These are phyloP conservation scores for Gambusia affinis DNA, from an alignment of 2,113 vertebrate species.

Conservation along the genomic window DNA sequence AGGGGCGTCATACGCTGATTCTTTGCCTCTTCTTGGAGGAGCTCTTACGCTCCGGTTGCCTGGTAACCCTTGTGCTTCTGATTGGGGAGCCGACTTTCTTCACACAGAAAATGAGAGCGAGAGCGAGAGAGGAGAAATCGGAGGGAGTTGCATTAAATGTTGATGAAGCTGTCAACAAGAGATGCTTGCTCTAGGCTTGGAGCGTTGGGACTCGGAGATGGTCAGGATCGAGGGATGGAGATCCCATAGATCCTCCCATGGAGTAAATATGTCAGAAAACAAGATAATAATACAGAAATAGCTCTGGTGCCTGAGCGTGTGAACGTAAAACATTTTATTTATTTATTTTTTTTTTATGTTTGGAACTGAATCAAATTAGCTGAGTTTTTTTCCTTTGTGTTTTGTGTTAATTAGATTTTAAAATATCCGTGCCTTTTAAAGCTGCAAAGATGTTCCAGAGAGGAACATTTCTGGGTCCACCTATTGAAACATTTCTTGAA, in stretches of 20 bases:
- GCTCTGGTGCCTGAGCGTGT: not conserved
- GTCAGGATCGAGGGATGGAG: slow-evolving; percentile 23
- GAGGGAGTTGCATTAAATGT: slow-evolving; percentile 50
- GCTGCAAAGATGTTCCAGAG: no score
- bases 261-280: not conserved
- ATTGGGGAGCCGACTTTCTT: slow-evolving; percentile 50
- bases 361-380: no score
- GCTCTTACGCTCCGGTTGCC: slow-evolving; percentile 54
- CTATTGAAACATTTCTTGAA: no score
- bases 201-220: slow-evolving; percentile 14
- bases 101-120: slow-evolving; percentile 18
- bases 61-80: slow-evolving; percentile 53
- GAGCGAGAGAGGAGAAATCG: slow-evolving; percentile 2
- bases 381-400: no score
- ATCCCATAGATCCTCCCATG: not conserved
- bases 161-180: slow-evolving; percentile 63
- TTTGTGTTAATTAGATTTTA: no score
- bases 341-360: no score
- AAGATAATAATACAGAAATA: not conserved
- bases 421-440: no score
- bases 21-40: slow-evolving; percentile 52
- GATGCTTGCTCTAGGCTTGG: slow-evolving; percentile 27
- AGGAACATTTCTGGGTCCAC: no score
- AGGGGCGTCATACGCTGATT: slow-evolving; percentile 66
- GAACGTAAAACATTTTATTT: not conserved